A percentile compares a stretch with the other conserved stretches of the same genome.
Evolutionary conservation across 2,113 vertebrate species (phyloP).

Genomic region (Eptesicus fuscus): DNA sequence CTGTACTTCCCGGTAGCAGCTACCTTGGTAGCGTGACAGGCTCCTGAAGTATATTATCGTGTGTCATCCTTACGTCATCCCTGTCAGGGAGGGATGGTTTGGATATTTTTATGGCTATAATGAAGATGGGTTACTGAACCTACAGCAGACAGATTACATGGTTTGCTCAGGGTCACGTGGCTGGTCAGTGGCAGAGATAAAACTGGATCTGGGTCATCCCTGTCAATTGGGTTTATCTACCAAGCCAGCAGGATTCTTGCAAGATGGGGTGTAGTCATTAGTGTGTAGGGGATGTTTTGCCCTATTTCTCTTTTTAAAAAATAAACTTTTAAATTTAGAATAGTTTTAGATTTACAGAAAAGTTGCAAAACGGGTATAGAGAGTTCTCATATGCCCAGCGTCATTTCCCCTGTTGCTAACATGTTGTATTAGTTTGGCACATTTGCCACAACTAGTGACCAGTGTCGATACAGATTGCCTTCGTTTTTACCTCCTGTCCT

Average conservation of each 20-base stretch:
- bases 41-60: background rate
- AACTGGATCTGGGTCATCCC: slow-evolving; percentile 27
- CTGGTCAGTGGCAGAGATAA: background rate
- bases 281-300: background rate
- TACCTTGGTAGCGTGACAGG: background rate
- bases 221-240: background rate
- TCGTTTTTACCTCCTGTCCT: background rate
- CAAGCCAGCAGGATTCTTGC: background rate
- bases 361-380: background rate
- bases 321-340: background rate
- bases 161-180: slow-evolving; percentile 19
- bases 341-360: slow-evolving; percentile 3
- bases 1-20: background rate
- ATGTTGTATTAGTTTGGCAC: background rate
- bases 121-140: background rate
- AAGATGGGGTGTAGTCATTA: background rate
- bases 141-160: slow-evolving; percentile 5
- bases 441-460: background rate
- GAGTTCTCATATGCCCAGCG: background rate
- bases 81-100: background rate
- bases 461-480: background rate
- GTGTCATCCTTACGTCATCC: background rate
- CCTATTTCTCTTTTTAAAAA: background rate
- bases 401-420: background rate
- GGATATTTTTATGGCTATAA: background rate